Evolutionary conservation across 1,140 invertebrate species (phyloP), one percentile per base, ranked within the genome.

Genomic region (Akabosia matsudoensis): DNA sequence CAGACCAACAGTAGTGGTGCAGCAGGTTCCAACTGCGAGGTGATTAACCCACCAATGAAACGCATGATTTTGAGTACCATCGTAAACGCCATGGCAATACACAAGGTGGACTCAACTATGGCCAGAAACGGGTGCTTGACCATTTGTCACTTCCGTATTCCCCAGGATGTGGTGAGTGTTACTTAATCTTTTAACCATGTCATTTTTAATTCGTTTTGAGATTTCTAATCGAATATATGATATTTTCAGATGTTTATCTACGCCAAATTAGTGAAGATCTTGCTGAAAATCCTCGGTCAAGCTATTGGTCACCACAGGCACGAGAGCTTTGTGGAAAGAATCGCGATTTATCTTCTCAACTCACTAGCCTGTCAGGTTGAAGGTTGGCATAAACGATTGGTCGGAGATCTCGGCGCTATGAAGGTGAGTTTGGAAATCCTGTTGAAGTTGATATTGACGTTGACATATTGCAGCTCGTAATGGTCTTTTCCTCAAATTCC

Each of bases 301-400:
- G 70, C 75, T 18, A 33, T 75, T 7, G 37, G 37, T 10, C 89
- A 92, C 79, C 91, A 91, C 64, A 90, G 91, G 81, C 91, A 93
- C 73, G 94, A 97, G 84, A 90, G 93, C 52, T 96, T 97, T 85
- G 94, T 97, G 3, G 95, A 96, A 84, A 90, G 96, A 76, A 95
- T 97, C 80, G 94, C 93, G 18, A 96, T 98, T 78, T 97, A 96
- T 86, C 86, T 99, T 78, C 87, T 98, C 3, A 98, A 98, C 86
- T 95, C 94, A 7, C 86, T 98, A 64, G 96, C 96, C 2, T 98
- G 97, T 85, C 95, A 97, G 85, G 96, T 98, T 1, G 95, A 97
- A 83, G 93, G 94, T 4, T 88, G 89, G 64, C 94, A 98, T 83
- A 98, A 98, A 84, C 88, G 91, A 75, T 89, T 96, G 75, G 88